A percentile compares a stretch with the other conserved stretches of the same genome.
phyloP scores from a whole-genome alignment of 2,888 invertebrate species.

The Danaus chrysippus region DNA sequence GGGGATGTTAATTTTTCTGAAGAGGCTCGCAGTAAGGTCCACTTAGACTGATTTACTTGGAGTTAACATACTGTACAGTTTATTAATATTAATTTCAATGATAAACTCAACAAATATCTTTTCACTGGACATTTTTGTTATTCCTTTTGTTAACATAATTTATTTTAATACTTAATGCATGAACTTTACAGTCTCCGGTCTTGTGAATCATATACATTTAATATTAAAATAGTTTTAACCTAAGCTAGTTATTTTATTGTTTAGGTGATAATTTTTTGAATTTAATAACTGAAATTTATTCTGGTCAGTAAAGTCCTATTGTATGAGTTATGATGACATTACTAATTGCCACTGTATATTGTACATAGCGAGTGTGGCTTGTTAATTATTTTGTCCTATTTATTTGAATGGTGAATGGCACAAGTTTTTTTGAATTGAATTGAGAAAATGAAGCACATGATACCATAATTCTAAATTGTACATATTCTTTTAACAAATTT shows the following conservation, averaged over 20 bases:
- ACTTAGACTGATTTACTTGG: slow-evolving; percentile 28
- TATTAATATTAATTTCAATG: not conserved
- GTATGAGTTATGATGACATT: slow-evolving; percentile 44
- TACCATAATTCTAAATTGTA: slow-evolving; percentile 1
- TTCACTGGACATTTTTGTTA: not conserved
- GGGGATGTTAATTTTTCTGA: slow-evolving; percentile 38
- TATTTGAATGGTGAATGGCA: slow-evolving; percentile 41
- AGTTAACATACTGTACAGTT: slow-evolving; percentile 10
- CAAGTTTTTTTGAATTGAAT: slow-evolving; percentile 21
- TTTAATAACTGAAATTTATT: slow-evolving; percentile 53
- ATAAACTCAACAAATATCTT: not conserved
- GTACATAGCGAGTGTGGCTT: slow-evolving; percentile 53
- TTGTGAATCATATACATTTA: slow-evolving; percentile 14
- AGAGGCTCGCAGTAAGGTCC: slow-evolving; percentile 57
- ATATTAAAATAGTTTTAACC: slow-evolving; percentile 27
- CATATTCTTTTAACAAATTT: slow-evolving; percentile 7
- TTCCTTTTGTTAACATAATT: not conserved
- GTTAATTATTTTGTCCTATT: slow-evolving; percentile 54
- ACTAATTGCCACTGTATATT: slow-evolving; percentile 45
- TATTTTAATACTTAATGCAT: not conserved
- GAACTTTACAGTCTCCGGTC: not conserved
- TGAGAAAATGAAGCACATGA: not conserved
- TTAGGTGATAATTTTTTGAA: slow-evolving; percentile 56
- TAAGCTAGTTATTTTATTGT: slow-evolving; percentile 47
- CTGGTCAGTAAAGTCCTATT: slow-evolving; percentile 69